Base-by-base conservation (phyloP, 2,113 vertebrate species). In the Addax nasomaculatus region DNA sequence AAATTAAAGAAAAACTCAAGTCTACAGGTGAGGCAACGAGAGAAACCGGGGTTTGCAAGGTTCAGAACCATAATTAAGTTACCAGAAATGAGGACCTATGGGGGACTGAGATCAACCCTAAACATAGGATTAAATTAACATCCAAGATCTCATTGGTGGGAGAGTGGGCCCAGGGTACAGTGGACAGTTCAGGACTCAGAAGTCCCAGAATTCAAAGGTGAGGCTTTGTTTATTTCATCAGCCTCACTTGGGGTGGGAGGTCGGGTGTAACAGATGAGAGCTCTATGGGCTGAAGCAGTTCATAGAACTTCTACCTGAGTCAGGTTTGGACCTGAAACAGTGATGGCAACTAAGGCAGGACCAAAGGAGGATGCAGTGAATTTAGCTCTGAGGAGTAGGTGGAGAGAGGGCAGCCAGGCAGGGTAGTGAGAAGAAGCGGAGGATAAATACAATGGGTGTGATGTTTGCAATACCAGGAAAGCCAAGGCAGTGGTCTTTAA, bases 81-180 rank as follows among this genome's bases (percentile, higher is more conserved):
- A 43, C n/a, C 25, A 91, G 51, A 47, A 76, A 83, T 49, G 39
- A 30, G 14, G 13, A 5, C 21, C 19, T 30, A 7, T 47, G 36
- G 55, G 30, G 53, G 5, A 33, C 2, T 36, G 27, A 27, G 45
- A 13, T 76, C 79, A 78, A 39, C 25, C 80, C n/a, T 49, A 55
- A 91, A 81, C 7, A 47, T 79, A 53, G 14, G 12, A 47, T 43
- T 47, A 45, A 21, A 86, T 29, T 23, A 27, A n/a, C 1, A 29
- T 30, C 11, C 29, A 13, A 43, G 10, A 21, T 3, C 9, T 83
- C 10, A 39, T 21, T 1, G 0, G 6, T n/a, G 5, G 5, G 5
- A n/a, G 67, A 73, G 21, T 73, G n/a, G 36, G 36, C 19, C 85
- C 25, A 15, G 13, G 7, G n/a, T 39, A 13, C 14, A 51, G 39